Conservation (phyloP, 2,113 vertebrate genomes). For the Zingel zingel region DNA sequence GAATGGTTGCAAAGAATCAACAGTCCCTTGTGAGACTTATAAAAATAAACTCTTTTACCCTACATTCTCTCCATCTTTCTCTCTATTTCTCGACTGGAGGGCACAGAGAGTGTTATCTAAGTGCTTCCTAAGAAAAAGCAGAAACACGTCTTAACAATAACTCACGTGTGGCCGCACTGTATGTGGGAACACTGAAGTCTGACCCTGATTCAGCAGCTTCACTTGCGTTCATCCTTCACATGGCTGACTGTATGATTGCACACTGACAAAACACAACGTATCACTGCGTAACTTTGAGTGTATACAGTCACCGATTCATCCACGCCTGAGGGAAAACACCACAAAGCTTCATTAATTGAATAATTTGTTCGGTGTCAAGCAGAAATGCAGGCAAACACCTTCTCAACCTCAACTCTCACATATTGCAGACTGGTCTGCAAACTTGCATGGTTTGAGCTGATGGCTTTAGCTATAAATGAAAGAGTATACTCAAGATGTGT, state of each 20-base stretch:
- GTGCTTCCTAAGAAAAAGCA: slow-evolving; percentile 64
- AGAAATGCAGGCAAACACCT: slow-evolving; percentile 31
- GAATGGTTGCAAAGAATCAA: slow-evolving; percentile 79
- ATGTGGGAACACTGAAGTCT: slow-evolving; percentile 8
- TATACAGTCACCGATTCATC: slow-evolving; percentile 35
- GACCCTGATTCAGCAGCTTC: slow-evolving; percentile 22
- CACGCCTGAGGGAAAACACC: slow-evolving; percentile 21
- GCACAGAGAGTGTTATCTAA: slow-evolving; percentile 67
- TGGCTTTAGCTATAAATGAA: not conserved
- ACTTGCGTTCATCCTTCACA: slow-evolving; percentile 23
- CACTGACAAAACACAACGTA: slow-evolving; percentile 50
- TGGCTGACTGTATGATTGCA: slow-evolving; percentile 28
- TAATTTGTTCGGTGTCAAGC: slow-evolving; percentile 48
- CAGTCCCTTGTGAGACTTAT: slow-evolving; percentile 80
- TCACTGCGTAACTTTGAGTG: slow-evolving; percentile 17
- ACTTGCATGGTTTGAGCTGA: not conserved
- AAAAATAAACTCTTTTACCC: slow-evolving; percentile 85
- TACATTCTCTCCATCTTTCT: slow-evolving; percentile 70
- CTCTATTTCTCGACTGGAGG: slow-evolving; percentile 59
- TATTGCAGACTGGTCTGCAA: not conserved
- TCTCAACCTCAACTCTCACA: not conserved
- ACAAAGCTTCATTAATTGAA: slow-evolving; percentile 27
- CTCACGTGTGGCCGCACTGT: slow-evolving; percentile 34
- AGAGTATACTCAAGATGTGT: too few relatives aligned
- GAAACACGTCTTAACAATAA: slow-evolving; percentile 61